A percentile compares a stretch with the other conserved stretches of the same genome.
Conservation (phyloP, 1,140 invertebrate genomes). For the Alviniconcha marisindica region DNA sequence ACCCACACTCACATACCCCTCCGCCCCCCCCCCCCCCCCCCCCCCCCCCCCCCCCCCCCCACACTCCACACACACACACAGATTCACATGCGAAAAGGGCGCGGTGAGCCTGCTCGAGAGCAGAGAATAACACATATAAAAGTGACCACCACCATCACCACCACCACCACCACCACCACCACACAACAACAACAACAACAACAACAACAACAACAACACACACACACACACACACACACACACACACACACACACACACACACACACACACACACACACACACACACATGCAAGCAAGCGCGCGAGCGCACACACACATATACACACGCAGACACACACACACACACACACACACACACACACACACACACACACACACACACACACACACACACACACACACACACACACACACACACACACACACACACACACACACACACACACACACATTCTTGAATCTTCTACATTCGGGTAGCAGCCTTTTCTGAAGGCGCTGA, state of each 20-base stretch:
- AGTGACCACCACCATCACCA: no score
- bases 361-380: background rate
- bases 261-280: no score
- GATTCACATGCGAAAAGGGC: background rate
- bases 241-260: no score
- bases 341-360: background rate
- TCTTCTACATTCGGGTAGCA: no score
- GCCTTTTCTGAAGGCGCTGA: no score
- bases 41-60: no score
- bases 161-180: background rate
- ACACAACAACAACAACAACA: no score
- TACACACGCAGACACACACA: background rate
- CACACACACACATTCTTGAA: background rate
- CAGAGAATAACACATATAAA: background rate
- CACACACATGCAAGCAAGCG: background rate
- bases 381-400: slow-evolving; percentile 2
- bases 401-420: slow-evolving; percentile 24
- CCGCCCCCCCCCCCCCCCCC: no score
- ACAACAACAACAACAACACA: no score
- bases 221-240: background rate
- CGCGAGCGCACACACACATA: background rate
- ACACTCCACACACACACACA: background rate
- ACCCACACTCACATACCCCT: no score
- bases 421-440: slow-evolving; percentile 9
- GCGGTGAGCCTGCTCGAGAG: background rate